Base-by-base conservation (phyloP, 2,113 vertebrate species). In the Sinocyclocheilus anophthalmus region DNA sequence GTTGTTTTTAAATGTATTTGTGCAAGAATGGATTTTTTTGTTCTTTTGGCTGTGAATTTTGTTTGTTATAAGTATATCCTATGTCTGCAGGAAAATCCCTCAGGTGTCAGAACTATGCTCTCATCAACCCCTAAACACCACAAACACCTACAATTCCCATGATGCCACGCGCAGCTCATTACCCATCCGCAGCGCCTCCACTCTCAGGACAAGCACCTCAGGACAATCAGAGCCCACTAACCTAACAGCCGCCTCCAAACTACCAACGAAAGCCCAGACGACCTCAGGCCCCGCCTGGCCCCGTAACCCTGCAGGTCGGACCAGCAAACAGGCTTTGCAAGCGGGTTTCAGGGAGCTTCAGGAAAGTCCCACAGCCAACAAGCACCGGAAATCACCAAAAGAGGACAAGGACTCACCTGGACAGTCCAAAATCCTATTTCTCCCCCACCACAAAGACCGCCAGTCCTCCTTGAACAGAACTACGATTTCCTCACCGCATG, bases 11-110 rank as follows among this genome's bases (percentile, higher is more conserved):
- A 55, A 77, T 30, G 45, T 33, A 5, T 77, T 53, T 39, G 2
- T 72, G 33, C 8, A 77, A 48, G 5, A 76, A 20, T 33, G 14
- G 11, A 6, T 72, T 37, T 26, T 37, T 20, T 33, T 76, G 4
- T 10, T n/a, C 0, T 63, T 24, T 13, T 39, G 33, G 18, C 8
- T 73, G 3, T 26, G 3, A 18, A 72, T 33, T 55, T 20, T 18
- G 4, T 67, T 69, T 79, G 4, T 14, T 45, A 16, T n/a, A 75
- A 61, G 14, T 69, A 13, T 61, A 30, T 69, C 3, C 65, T 39
- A 8, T 72, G 48, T 82, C 55, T 87, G 11, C 91, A 97, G 97
- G 94, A 97, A 96, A 93, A 96, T 96, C 88, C 95, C 96, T 90
- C 95, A 95, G 13, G 95, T 94, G 0, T 91, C 94, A 42, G 95